phyloP scores from a whole-genome alignment of 2,888 invertebrate genomes.

The Iphiclides podalirius region DNA sequence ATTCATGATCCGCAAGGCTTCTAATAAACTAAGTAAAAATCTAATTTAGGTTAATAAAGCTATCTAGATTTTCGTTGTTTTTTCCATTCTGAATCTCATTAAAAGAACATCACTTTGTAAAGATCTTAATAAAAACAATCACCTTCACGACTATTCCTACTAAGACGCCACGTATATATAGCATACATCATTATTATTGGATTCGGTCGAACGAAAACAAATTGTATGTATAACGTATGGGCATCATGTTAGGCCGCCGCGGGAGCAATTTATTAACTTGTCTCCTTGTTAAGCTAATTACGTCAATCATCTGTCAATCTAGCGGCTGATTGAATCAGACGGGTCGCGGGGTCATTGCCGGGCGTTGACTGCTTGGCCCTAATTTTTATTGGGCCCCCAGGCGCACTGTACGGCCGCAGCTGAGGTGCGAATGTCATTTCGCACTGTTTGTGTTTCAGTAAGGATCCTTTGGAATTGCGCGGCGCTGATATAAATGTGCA shows the following conservation, averaged over 20 bases:
- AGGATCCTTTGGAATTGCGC: too few relatives aligned
- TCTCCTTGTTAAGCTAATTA: conserved; percentile 24
- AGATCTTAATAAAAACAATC: too few relatives aligned
- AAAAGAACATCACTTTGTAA: too few relatives aligned
- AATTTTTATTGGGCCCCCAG: conserved; percentile 15
- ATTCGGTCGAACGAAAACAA: background rate
- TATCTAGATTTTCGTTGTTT: too few relatives aligned
- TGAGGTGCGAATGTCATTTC: background rate
- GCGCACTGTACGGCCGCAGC: background rate
- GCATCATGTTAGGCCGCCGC: background rate
- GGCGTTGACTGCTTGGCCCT: conserved; percentile 17
- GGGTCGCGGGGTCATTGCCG: conserved; percentile 29
- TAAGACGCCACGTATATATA: background rate
- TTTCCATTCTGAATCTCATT: too few relatives aligned
- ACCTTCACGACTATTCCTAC: too few relatives aligned
- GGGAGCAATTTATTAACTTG: conserved; percentile 22
- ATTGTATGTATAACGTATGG: background rate
- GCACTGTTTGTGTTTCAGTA: too few relatives aligned
- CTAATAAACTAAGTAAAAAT: too few relatives aligned
- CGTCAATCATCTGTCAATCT: conserved; percentile 30
- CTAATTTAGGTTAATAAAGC: too few relatives aligned
- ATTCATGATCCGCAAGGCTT: too few relatives aligned
- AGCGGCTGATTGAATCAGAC: conserved; percentile 28
- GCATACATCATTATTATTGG: conserved; percentile 7
- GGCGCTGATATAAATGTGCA: too few relatives aligned